Evolutionary conservation across 2,113 vertebrate species (phyloP), one percentile per base, ranked within the genome.

Genomic region (Hippotragus niger): DNA sequence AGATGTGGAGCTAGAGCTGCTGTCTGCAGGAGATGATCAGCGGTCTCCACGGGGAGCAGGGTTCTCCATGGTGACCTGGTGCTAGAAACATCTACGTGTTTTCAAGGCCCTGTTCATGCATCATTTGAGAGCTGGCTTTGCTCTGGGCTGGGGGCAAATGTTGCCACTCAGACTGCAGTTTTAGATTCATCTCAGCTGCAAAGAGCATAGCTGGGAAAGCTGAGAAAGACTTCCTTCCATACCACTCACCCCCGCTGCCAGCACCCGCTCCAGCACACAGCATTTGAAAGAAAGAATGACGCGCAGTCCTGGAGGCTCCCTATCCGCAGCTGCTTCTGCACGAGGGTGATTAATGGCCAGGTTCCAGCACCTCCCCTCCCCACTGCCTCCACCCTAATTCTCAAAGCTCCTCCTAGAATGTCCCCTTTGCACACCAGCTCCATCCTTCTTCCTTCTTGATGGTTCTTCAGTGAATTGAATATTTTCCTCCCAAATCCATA

Each of bases 21-120:
- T 2, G 0, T 71, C n/a, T 71, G 67, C 0, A 0, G n/a, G n/a
- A 40, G n/a, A 23, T 6, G 67, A 13, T 23, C n/a, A 40, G n/a
- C 19, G 1, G n/a, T 23, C 67, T 40, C n/a, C 19, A 6, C 0
- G 0, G 67, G 67, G 10, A 71, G 19, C n/a, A 71, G n/a, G 10
- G 10, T 0, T 40, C 67, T 40, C 67, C 67, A 40, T 13, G 67
- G 67, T 71, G n/a, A 6, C 67, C n/a, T 21, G 19, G 67, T 23
- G 64, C n/a, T 36, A 6, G 64, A 36, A 23, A 23, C 4, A 2
- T 71, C 64, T 71, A 11, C 1, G 4, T 71, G 19, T 40, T 23
- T 40, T 40, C n/a, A 6, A 71, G n/a, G 67, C n/a, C 19, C 67
- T 71, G 5, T 23, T 71, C 19, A 6, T 12, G 64, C n/a, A 3